Base-by-base conservation (phyloP, 2,888 invertebrate genomes). In the Notocelia uddmanniana region DNA sequence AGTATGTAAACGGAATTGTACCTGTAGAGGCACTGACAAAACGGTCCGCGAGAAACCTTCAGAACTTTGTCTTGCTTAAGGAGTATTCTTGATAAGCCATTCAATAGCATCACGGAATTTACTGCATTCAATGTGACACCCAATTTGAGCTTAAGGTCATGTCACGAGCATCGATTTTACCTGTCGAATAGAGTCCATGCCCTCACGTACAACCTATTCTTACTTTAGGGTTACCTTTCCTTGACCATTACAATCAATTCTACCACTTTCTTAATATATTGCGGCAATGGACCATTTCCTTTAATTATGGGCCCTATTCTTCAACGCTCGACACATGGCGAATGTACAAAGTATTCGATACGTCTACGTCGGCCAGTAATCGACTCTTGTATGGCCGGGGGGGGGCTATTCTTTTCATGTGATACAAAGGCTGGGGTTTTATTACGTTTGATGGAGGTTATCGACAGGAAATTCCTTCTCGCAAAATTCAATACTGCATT, bases 301-400 rank as follows among this genome's bases (percentile, higher is more conserved):
- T 21, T 54, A 64, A 64, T 64, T 64, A 64, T 34, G 37, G 34
- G 52, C 23, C 18, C 37, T 64, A 64, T 64, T 64, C 64, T 54
- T 64, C 52, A 64, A 10, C 64, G 50, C 64, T 64, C 64, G 64
- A 64, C 64, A 64, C 52, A 37, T 64, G 64, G 52, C 52, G 37
- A 64, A 34, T 26, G 52, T 34, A 34, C 31, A 34, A 57, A 57
- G 57, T 64, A 21, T 64, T 64, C 64, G 64, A 64, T 64, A 64
- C 64, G 64, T 64, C 64, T 64, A 54, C 52, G 64, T 64, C 64
- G 15, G 37, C 21, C 52, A 10, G 64, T 64, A 64, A 64, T 64
- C 52, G 52, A 64, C 52, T 64, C 64, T 64, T 64, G 64, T 64
- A 54, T 64, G 64, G 52, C 52, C 52, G n/a, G 52, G 55, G n/a